Percentiles rank a stretch among this genome's conserved stretches.
Evolutionary conservation across 2,888 invertebrate genomes (phyloP).

Genomic region (Notodonta dromedarius): DNA sequence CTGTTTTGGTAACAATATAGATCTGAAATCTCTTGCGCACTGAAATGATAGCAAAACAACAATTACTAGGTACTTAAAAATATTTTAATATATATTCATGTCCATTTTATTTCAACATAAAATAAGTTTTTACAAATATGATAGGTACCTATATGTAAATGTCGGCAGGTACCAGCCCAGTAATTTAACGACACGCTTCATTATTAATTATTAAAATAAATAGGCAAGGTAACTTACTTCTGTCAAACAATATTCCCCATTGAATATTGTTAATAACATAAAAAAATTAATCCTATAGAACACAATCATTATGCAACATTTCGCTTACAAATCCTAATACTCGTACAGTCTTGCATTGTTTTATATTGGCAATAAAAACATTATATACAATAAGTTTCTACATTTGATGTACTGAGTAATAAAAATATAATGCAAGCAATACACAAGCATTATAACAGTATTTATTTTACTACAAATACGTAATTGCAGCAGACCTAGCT

Average conservation of each 20-base stretch:
- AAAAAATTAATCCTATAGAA: slow-evolving; percentile 17
- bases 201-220: neutral
- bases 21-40: neutral
- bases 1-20: slow-evolving; percentile 54
- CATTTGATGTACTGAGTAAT: slow-evolving; percentile 11
- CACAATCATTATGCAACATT: slow-evolving; percentile 17
- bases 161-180: no score
- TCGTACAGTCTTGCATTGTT: slow-evolving; percentile 27
- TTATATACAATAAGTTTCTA: slow-evolving; percentile 6
- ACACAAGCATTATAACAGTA: no score
- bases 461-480: no score
- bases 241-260: slow-evolving; percentile 18
- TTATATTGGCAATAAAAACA: slow-evolving; percentile 18
- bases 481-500: no score
- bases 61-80: no score
- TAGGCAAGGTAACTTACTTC: slow-evolving; percentile 31
- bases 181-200: no score
- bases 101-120: no score
- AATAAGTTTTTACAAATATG: no score
- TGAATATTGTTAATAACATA: slow-evolving; percentile 23
- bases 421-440: neutral
- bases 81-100: no score
- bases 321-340: slow-evolving; percentile 25
- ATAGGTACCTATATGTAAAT: no score
- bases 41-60: neutral